Evolutionary conservation across 2,113 vertebrate species (phyloP).

Genomic region (Meles meles): DNA sequence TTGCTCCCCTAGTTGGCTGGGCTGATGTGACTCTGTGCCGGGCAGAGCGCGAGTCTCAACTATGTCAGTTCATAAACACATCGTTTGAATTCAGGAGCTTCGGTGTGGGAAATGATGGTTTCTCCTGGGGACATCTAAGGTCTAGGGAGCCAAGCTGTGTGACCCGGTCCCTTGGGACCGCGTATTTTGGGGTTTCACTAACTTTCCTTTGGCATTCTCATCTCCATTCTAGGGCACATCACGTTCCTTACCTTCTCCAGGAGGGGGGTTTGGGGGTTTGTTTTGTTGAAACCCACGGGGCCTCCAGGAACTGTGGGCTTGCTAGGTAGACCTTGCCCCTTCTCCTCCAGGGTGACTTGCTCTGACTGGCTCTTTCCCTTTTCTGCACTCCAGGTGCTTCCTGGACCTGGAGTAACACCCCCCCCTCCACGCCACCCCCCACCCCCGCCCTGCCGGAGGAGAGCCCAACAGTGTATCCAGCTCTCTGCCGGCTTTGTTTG

Average conservation of each 20-base stretch:
- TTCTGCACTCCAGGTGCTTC: background rate
- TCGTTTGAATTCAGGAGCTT: background rate
- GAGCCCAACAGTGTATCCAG: background rate
- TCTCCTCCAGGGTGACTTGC: background rate
- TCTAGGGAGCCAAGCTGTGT: background rate
- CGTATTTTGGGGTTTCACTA: background rate
- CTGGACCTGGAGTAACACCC: background rate
- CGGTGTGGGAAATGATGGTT: background rate
- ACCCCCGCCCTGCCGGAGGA: background rate
- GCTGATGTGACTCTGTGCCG: background rate
- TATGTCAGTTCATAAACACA: background rate
- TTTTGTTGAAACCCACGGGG: conserved; percentile 7
- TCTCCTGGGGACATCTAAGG: background rate
- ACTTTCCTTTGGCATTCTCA: background rate
- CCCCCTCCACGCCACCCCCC: background rate
- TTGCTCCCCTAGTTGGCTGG: background rate
- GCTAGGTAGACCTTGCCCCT: background rate
- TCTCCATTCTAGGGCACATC: background rate
- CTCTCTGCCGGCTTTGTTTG: background rate
- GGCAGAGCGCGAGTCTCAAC: background rate
- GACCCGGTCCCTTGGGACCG: background rate
- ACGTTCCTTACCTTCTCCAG: background rate
- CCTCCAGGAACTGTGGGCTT: background rate
- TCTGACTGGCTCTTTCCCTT: background rate
- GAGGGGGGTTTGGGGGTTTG: background rate